Percentiles rank a stretch among this genome's conserved stretches.
Conservation (phyloP, 2,113 vertebrate species). For the Ia io region DNA sequence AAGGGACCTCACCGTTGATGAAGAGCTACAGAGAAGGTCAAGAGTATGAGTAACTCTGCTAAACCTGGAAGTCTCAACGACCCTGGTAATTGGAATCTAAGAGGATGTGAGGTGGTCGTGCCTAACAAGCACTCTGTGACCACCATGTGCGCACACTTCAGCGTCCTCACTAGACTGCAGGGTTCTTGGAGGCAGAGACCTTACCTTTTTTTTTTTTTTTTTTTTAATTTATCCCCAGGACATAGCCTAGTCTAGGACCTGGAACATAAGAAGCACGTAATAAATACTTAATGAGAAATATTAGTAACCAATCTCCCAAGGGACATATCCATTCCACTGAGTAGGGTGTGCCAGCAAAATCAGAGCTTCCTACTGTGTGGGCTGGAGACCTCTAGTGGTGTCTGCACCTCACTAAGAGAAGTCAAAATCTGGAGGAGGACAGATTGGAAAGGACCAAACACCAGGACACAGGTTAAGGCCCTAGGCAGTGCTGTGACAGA, state of each 20-base stretch:
- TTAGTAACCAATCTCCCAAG: background rate
- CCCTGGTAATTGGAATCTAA: background rate
- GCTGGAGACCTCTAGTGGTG: slow-evolving; percentile 68
- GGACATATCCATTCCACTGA: background rate
- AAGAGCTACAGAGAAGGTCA: background rate
- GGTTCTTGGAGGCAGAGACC: background rate
- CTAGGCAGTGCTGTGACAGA: background rate
- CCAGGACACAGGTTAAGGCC: background rate
- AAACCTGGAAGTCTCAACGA: background rate
- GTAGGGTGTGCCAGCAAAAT: background rate
- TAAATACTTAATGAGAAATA: slow-evolving; percentile 30
- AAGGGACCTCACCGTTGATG: background rate
- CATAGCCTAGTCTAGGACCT: background rate
- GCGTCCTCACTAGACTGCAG: background rate
- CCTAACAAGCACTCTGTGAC: background rate
- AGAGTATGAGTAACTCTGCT: background rate
- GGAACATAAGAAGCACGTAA: background rate
- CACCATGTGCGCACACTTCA: background rate
- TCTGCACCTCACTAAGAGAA: background rate
- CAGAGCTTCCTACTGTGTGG: slow-evolving; percentile 3
- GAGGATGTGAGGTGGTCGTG: background rate
- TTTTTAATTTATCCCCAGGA: background rate
- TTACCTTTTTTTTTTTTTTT: background rate
- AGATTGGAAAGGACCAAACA: background rate
- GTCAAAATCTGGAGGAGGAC: background rate